Base-by-base conservation (phyloP, 2,113 vertebrate species). In the Sapajus apella region DNA sequence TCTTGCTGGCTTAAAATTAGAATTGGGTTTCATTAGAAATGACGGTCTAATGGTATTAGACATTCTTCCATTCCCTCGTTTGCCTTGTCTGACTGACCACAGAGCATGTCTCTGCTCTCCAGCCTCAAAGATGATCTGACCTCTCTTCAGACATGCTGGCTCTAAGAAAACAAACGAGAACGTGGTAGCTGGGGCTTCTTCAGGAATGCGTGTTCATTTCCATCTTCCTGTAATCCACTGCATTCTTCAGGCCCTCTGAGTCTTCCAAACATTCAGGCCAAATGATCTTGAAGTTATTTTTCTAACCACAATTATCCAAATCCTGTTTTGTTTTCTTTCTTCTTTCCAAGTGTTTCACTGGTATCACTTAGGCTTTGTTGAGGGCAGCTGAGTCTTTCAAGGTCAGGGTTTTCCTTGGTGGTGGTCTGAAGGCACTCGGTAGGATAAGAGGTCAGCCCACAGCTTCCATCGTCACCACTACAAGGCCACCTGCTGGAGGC, bases 241-340 rank as follows among this genome's bases (percentile, higher is more conserved):
- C 88, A 95, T 97, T 97, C 96, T 66, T 94, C 37, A 14, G 86
- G 68, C 64, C 96, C 80, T 72, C 37, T 10, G 96, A 88, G 92
- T 82, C 79, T 95, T 89, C 80, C 68, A 80, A 96, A 94, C 16
- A 93, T 37, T 68, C 58, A 18, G 47, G 68, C 97, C 91, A 94
- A 94, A 95, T 72, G 70, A 96, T 81, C 82, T 83, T 77, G 40
- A 93, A 89, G 64, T 82, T 85, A 79, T 95, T 97, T 95, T 92
- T 84, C 96, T 96, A 92, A 95, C 95, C 97, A 92, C 96, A 95
- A 47, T 56, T 73, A 93, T 97, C 87, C 76, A 95, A 81, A 83
- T 37, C 64, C 52, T 92, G 77, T 79, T 97, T 88, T 83, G 70
- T 94, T 95, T 97, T 58, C 27, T 45, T 21, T 85, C 88, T 86